Evolutionary conservation across 2,888 invertebrate genomes (phyloP).

Genomic region (Enchytraeus crypticus): DNA sequence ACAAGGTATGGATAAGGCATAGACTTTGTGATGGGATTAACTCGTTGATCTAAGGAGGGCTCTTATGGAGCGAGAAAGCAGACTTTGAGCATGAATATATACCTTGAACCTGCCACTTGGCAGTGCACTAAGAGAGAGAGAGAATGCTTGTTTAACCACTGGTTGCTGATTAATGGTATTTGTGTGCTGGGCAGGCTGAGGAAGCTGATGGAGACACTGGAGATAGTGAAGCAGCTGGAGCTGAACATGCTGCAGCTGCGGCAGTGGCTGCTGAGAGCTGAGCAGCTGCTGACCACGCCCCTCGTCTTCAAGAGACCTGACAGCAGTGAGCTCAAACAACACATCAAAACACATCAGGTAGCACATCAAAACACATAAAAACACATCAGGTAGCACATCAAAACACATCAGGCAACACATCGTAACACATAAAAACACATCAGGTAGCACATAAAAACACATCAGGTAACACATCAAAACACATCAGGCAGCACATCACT

Average conservation of each 20-base stretch:
- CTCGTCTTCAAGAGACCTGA: constrained; percentile 31
- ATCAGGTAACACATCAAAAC: not conserved
- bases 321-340: constrained; percentile 16
- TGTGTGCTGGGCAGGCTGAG: constrained; percentile 60
- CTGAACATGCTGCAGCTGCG: constrained; percentile 38
- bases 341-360: constrained; percentile 15
- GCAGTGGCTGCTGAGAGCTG: constrained; percentile 42
- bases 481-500: not conserved
- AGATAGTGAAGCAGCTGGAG: constrained; percentile 43
- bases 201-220: constrained; percentile 58
- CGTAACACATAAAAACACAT: not conserved
- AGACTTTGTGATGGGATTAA: no score
- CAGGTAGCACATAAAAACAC: not conserved
- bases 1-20: no score
- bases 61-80: no score
- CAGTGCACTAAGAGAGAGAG: no score
- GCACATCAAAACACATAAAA: not conserved
- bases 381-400: not conserved
- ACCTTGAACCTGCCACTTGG: no score
- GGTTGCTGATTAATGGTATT: not conserved
- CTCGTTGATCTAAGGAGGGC: no score
- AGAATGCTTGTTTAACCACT: no score
- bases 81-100: no score
- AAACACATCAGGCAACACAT: not conserved
- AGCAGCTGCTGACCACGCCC: constrained; percentile 36